phyloP scores from a whole-genome alignment of 2,888 invertebrate genomes.

The Drosophila formosana region DNA sequence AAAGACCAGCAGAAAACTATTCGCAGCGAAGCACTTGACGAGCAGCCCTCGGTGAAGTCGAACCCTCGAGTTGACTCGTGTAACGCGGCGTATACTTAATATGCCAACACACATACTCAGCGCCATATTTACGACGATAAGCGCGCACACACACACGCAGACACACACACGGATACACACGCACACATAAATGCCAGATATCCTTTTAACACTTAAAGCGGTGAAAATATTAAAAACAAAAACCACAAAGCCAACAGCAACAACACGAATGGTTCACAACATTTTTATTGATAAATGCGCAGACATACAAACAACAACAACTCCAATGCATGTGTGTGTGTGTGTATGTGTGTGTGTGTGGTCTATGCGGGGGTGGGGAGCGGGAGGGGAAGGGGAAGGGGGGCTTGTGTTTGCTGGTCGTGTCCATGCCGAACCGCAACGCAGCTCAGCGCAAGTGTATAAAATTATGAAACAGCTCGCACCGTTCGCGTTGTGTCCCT shows the following conservation, averaged over 20 bases:
- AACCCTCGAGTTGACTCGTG: constrained; percentile 42
- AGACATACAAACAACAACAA: constrained; percentile 58
- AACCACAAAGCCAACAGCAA: constrained; percentile 78
- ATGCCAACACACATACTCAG: constrained; percentile 47
- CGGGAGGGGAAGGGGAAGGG: constrained; percentile 7
- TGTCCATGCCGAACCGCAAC: constrained; percentile 74
- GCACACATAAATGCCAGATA: constrained; percentile 71
- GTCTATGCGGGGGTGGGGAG: constrained; percentile 15
- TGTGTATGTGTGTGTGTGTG: constrained; percentile 13
- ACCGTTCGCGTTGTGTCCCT: constrained; percentile 56
- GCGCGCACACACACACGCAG: constrained; percentile 34
- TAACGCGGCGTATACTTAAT: constrained; percentile 72
- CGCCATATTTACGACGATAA: constrained; percentile 73
- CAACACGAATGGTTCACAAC: constrained; percentile 43
- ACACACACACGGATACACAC: constrained; percentile 18
- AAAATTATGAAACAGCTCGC: constrained; percentile 81
- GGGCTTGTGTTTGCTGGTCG: constrained; percentile 52
- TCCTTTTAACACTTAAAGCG: constrained; percentile 82
- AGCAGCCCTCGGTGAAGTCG: constrained; percentile 25
- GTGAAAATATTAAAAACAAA: constrained; percentile 78
- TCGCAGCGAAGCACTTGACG: constrained; percentile 30
- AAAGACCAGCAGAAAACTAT: constrained; percentile 18
- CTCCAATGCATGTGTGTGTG: constrained; percentile 6
- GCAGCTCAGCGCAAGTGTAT: constrained; percentile 76
- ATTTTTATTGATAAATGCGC: constrained; percentile 83